Evolutionary conservation across 2,888 invertebrate genomes (phyloP), one percentile per base, ranked within the genome.

Genomic region (Coleophora flavipennella): DNA sequence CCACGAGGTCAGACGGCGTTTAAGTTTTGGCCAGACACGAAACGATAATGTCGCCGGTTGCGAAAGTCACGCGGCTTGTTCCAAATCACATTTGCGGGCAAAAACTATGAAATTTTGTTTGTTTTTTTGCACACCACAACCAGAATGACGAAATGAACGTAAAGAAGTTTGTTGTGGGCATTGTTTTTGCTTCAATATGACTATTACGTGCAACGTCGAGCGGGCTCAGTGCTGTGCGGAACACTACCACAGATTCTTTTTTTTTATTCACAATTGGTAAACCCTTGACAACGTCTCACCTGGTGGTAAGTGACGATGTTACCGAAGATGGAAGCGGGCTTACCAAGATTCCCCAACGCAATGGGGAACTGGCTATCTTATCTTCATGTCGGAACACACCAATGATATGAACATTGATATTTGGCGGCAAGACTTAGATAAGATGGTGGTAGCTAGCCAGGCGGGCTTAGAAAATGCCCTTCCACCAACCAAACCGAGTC

Each of bases 1-100:
- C 56, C 52, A 57, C 77, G 74, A 76, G 79, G 78, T 79, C 79
- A 70, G 63, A 59, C 44, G 45, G 57, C 51, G 63, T 66, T 71
- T 67, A 67, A 71, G 67, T 74, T 75, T 77, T 72, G 72, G 73
- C 65, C 53, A 68, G 71, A 72, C 77, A 77, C 76, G 75, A 72
- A 67, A 67, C 66, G 58, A 67, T 72, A 74, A 72, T 72, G 74
- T 71, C 69, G 66, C 65, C 59, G 54, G 67, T 81, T 81, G 65
- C 78, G 61, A 77, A 72, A 81, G 77, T 77, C 79, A 78, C 79
- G 78, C 71, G 57, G 59, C 57, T 55, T 59, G 60, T 60, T 59
- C 62, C 56, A 61, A 74, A 66, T 65, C 70, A 72, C 71, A 74
- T 67, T 73, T 55, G 64, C 51, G 52, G 50, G 53, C 59, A 66